Evolutionary conservation across 2,113 vertebrate genomes (phyloP), one percentile per base, ranked within the genome.

Genomic region (Lucifuga dentata): DNA sequence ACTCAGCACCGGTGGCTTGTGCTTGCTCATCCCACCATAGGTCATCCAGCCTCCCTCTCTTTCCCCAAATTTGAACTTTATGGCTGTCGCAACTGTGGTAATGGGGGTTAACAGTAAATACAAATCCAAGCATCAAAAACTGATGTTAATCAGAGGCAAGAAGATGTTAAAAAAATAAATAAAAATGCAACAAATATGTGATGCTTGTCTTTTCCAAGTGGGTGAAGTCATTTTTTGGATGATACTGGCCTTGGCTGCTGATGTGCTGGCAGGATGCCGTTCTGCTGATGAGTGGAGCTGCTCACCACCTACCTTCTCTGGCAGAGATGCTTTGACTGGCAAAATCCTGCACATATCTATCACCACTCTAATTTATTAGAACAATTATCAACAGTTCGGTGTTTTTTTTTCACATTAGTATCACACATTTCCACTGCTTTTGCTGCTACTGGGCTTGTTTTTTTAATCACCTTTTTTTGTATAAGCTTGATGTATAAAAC

Each of bases 231-330:
- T 40, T 63, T 71, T 11, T 1, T 5, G 56, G 44, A 40, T 61
- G 64, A 83, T 50, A 59, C 68, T 53, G 39, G 64, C 68, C 59
- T 62, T 13, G 6, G 35, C 41, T 62, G 73, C 66, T 72, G 66
- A 50, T 81, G 77, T 36, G 53, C 66, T 72, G 78, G 66, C 81
- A 63, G 61, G 62, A 72, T 50, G 39, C 46, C 57, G 68, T 57
- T 39, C 33, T 72, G 78, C 68, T 66, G 68, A 79, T 29, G 32
- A 63, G 38, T 17, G 16, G 5, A 49, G 82, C 80, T 56, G 56
- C 61, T 48, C 43, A 65, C 49, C 49, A 43, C 63, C 68, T 32
- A 57, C 50, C 33, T 38, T 15, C 45, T 63, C 66, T 55, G 45
- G 36, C 49, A 20, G 41, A 48, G 15, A 5, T 53, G 59, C 68